These are phyloP conservation scores for Eutolmus rufibarbis DNA, from an alignment of 2,888 invertebrate genomes.

Conservation along the genomic window DNA sequence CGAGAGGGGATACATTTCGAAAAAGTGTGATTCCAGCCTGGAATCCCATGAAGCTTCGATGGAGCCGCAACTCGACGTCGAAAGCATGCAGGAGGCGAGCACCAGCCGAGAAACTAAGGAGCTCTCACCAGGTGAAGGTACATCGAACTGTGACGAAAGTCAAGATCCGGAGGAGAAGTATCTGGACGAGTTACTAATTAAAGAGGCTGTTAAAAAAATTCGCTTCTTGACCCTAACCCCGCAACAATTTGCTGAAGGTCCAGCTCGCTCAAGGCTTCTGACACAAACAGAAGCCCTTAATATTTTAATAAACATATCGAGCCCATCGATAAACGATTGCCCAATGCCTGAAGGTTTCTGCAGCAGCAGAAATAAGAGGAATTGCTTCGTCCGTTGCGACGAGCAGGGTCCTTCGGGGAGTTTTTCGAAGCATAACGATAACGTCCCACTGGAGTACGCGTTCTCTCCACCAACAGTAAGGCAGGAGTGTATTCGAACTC, in stretches of 20 bases:
- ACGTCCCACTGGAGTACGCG: constrained; percentile 53
- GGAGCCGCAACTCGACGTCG: constrained; percentile 50
- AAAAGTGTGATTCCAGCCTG: constrained; percentile 21
- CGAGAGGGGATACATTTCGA: constrained; percentile 63
- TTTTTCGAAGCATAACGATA: constrained; percentile 35
- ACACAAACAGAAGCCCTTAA: constrained; percentile 80
- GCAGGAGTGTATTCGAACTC: constrained; percentile 12
- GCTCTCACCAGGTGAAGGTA: constrained; percentile 43
- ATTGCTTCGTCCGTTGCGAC: constrained; percentile 63
- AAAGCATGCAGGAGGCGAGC: constrained; percentile 49
- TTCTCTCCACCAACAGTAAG: constrained; percentile 63
- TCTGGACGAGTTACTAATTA: constrained; percentile 62
- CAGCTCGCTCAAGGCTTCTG: constrained; percentile 77
- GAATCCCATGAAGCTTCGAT: constrained; percentile 46
- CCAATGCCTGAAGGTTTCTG: constrained; percentile 80
- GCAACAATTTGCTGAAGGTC: constrained; percentile 84
- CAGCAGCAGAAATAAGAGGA: constrained; percentile 61
- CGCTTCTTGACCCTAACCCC: constrained; percentile 81
- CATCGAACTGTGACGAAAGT: constrained; percentile 42
- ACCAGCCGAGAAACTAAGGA: constrained; percentile 52
- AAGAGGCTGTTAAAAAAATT: constrained; percentile 77
- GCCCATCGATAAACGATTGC: constrained; percentile 70
- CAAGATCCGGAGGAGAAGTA: constrained; percentile 50
- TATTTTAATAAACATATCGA: constrained; percentile 83
- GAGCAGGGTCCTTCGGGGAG: constrained; percentile 41